A percentile compares a stretch with the other conserved stretches of the same genome.
phyloP scores from a whole-genome alignment of 2,797 vertebrate genomes.

The Rhincodon typus region DNA sequence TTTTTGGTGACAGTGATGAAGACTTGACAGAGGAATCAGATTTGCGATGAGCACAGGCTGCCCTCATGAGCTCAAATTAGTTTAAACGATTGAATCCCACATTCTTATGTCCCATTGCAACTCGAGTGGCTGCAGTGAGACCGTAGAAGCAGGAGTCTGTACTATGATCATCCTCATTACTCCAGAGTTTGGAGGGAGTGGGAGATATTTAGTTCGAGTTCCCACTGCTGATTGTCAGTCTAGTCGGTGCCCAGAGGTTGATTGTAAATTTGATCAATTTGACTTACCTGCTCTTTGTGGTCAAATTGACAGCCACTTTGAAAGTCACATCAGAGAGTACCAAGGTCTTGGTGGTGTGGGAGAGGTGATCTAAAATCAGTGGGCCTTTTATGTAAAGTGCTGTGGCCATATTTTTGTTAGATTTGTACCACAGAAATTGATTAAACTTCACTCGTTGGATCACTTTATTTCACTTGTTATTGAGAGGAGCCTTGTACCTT shows the following conservation, averaged over 20 bases:
- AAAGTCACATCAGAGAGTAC: no score
- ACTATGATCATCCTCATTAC: neutral
- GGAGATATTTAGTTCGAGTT: neutral
- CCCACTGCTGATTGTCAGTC: neutral
- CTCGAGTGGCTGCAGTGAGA: neutral
- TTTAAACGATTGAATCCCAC: neutral
- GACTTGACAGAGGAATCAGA: neutral
- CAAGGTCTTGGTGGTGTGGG: no score
- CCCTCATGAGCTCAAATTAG: neutral
- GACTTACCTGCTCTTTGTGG: neutral
- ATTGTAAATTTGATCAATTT: neutral
- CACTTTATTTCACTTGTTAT: neutral
- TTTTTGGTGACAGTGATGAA: neutral
- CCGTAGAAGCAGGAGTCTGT: neutral
- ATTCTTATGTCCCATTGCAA: neutral
- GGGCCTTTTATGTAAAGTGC: neutral
- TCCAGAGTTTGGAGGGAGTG: neutral
- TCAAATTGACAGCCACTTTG: neutral
- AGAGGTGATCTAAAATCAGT: neutral
- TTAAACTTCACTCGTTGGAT: neutral
- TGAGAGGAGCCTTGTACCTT: neutral
- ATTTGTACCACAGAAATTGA: neutral
- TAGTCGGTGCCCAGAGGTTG: neutral
- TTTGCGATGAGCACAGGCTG: neutral
- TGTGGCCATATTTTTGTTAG: neutral